These are phyloP conservation scores for Netelia virgata DNA, from an alignment of 2,888 invertebrate species.

Conservation along the genomic window DNA sequence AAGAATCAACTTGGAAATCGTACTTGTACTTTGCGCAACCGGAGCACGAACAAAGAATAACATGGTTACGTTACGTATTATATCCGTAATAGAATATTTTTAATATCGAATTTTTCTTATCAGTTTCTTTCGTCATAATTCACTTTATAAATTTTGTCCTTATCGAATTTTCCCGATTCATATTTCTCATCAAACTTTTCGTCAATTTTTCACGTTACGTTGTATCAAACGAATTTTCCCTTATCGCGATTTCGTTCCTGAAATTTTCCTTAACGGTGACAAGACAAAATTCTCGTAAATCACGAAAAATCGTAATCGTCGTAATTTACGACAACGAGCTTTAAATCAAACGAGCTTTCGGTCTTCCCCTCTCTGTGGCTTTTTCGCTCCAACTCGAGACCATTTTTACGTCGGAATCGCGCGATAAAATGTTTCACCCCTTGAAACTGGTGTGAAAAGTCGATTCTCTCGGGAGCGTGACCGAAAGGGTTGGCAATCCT, in stretches of 20 bases:
- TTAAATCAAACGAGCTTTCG: neutral
- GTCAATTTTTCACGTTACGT: too few relatives aligned
- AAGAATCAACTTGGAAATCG: conserved; percentile 30
- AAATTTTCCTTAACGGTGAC: too few relatives aligned
- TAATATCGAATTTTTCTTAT: neutral
- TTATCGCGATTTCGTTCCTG: too few relatives aligned
- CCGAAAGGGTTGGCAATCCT: conserved; percentile 25
- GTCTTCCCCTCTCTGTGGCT: neutral
- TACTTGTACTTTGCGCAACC: conserved; percentile 9
- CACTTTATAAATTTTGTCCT: too few relatives aligned
- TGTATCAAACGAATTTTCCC: too few relatives aligned
- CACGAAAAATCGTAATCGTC: too few relatives aligned
- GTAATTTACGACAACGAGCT: neutral
- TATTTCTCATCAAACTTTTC: too few relatives aligned
- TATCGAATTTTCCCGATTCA: too few relatives aligned
- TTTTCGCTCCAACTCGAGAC: neutral
- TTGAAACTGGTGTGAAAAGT: neutral
- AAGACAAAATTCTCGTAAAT: too few relatives aligned
- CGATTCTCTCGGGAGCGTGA: neutral
- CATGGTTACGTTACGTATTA: neutral
- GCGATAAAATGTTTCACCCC: neutral
- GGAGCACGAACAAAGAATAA: too few relatives aligned
- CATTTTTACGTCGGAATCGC: neutral
- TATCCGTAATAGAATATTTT: neutral
- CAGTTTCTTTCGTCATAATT: neutral